Evolutionary conservation across 2,113 vertebrate genomes (phyloP).

Genomic region (Gulo gulo): DNA sequence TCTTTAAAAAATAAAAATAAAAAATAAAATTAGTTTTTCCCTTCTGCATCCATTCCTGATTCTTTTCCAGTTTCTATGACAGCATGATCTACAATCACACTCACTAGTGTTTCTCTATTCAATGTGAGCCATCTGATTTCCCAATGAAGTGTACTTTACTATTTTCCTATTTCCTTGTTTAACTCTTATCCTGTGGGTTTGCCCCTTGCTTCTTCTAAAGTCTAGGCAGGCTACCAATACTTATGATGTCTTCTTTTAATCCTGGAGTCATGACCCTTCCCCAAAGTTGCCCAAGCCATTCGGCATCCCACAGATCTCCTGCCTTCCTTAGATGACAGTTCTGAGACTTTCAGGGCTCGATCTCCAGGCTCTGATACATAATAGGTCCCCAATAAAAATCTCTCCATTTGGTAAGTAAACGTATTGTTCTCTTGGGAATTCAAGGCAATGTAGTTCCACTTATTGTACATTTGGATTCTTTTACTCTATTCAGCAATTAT

Average conservation of each 20-base stretch:
- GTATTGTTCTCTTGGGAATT: background rate
- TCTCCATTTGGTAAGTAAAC: background rate
- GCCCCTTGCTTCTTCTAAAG: slow-evolving; percentile 2
- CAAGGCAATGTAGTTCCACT: background rate
- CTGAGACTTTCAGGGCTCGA: background rate
- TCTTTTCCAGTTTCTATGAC: background rate
- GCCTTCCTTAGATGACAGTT: background rate
- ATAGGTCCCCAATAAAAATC: background rate
- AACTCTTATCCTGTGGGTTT: background rate
- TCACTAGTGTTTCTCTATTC: background rate
- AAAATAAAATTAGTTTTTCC: background rate
- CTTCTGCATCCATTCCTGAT: background rate
- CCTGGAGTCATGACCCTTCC: background rate
- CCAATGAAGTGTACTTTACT: background rate
- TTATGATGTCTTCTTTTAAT: background rate
- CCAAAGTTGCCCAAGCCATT: background rate
- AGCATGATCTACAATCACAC: background rate
- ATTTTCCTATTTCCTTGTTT: slow-evolving; percentile 2
- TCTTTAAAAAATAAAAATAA: background rate
- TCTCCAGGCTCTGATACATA: background rate
- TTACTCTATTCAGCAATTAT: background rate
- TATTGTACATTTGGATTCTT: background rate
- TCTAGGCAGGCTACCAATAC: background rate
- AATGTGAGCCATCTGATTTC: background rate
- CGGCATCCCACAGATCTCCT: background rate